phyloP scores from a whole-genome alignment of 1,140 invertebrate species.

The Mya arenaria region DNA sequence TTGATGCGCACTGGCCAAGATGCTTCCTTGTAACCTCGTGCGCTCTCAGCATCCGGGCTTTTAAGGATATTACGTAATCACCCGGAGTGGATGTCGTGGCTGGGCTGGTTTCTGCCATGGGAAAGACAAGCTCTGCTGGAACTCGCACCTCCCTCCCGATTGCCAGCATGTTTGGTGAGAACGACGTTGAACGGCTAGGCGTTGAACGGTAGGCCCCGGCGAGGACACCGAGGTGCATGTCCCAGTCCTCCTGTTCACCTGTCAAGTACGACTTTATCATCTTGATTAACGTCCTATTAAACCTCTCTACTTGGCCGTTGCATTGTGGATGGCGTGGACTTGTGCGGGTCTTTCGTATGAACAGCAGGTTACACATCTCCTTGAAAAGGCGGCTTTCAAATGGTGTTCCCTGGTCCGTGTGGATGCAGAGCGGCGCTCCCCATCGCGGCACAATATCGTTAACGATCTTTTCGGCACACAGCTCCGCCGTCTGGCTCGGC shows the following conservation, averaged over 20 bases:
- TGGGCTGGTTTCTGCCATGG: not conserved
- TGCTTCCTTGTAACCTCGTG: not conserved
- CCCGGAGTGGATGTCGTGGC: not conserved
- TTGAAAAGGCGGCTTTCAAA: constrained; percentile 46
- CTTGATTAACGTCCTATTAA: constrained; percentile 66
- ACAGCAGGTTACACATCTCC: constrained; percentile 35
- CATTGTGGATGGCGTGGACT: constrained; percentile 41
- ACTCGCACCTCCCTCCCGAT: constrained; percentile 52
- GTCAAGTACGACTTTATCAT: constrained; percentile 62
- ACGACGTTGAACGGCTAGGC: constrained; percentile 16
- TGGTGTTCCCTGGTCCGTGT: constrained; percentile 35
- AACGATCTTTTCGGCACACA: not conserved
- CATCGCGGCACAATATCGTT: not conserved
- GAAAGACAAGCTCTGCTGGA: constrained; percentile 26
- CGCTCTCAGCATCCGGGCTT: not conserved
- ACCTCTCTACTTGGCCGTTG: constrained; percentile 64
- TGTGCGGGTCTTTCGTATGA: constrained; percentile 38
- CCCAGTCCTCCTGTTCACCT: constrained; percentile 46
- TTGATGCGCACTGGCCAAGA: not conserved
- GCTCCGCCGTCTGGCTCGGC: constrained; percentile 53
- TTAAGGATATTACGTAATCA: not conserved
- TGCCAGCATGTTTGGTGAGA: constrained; percentile 52
- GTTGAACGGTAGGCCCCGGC: constrained; percentile 11
- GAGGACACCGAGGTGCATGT: constrained; percentile 33
- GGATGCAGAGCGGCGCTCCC: constrained; percentile 22